These are phyloP conservation scores for Branchipolynoe longqiensis DNA, from an alignment of 2,888 invertebrate genomes.

Conservation along the genomic window DNA sequence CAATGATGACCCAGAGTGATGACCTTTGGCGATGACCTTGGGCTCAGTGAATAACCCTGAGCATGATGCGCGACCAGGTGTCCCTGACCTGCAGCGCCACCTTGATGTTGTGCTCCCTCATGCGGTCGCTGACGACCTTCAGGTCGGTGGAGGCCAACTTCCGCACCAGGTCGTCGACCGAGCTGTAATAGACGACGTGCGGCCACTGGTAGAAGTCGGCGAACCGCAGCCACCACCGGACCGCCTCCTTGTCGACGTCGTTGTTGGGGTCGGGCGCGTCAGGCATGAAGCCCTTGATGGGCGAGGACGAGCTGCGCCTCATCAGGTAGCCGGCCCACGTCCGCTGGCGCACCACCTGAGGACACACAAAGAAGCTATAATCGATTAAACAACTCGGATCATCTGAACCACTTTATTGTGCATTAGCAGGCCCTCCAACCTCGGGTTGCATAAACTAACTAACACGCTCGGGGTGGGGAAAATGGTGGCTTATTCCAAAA, in stretches of 20 bases:
- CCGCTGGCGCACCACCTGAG: constrained; percentile 67
- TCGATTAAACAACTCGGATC: too few relatives aligned
- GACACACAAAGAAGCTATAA: not conserved
- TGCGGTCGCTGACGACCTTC: constrained; percentile 65
- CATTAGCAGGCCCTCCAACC: too few relatives aligned
- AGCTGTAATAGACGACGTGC: constrained; percentile 67
- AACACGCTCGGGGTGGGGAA: too few relatives aligned
- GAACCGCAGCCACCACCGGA: constrained; percentile 66
- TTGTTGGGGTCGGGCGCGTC: constrained; percentile 67
- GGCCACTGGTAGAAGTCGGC: constrained; percentile 70
- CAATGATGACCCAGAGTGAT: too few relatives aligned
- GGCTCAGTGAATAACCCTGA: constrained; percentile 46
- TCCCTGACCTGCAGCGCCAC: constrained; percentile 60
- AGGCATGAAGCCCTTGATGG: constrained; percentile 53
- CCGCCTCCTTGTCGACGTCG: constrained; percentile 65
- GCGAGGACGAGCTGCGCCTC: constrained; percentile 53
- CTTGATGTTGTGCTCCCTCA: constrained; percentile 66
- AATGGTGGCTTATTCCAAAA: too few relatives aligned
- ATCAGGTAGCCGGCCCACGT: constrained; percentile 65
- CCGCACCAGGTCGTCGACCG: constrained; percentile 66
- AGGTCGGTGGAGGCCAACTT: constrained; percentile 67
- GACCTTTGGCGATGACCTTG: too few relatives aligned
- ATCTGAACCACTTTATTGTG: too few relatives aligned
- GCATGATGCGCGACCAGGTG: constrained; percentile 66
- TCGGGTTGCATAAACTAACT: too few relatives aligned